These are phyloP conservation scores for Serinus canaria DNA, from an alignment of 2,113 vertebrate genomes.

Conservation along the genomic window DNA sequence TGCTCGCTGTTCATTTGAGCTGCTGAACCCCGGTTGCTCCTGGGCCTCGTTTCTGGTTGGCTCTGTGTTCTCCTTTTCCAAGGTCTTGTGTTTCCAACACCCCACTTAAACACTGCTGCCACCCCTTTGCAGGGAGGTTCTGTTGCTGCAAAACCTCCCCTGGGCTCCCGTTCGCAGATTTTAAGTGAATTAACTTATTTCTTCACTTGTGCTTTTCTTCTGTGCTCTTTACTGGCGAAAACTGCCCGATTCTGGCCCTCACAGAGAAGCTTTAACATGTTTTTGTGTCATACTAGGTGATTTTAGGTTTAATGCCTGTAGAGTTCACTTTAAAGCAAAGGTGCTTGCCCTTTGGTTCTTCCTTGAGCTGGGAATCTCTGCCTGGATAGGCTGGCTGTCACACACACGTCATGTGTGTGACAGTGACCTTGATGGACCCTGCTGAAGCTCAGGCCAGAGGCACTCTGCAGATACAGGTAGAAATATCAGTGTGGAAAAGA, in stretches of 20 bases:
- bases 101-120: neutral
- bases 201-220: accelerated
- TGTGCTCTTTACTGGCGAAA: accelerated
- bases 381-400: neutral
- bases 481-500: neutral
- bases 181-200: neutral
- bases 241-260: accelerated
- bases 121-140: accelerated
- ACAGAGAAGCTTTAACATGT: accelerated
- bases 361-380: neutral
- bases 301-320: neutral
- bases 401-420: neutral
- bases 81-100: neutral
- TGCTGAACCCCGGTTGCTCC: accelerated
- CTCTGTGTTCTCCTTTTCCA: neutral
- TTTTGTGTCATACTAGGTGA: no score
- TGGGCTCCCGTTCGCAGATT: neutral
- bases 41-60: neutral
- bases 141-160: neutral
- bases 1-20: neutral
- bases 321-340: neutral
- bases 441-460: accelerated
- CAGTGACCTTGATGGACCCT: neutral
- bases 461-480: accelerated
- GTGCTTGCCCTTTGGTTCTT: neutral